Evolutionary conservation across 1,140 invertebrate genomes (phyloP).

Genomic region (Cotesia chilonis): DNA sequence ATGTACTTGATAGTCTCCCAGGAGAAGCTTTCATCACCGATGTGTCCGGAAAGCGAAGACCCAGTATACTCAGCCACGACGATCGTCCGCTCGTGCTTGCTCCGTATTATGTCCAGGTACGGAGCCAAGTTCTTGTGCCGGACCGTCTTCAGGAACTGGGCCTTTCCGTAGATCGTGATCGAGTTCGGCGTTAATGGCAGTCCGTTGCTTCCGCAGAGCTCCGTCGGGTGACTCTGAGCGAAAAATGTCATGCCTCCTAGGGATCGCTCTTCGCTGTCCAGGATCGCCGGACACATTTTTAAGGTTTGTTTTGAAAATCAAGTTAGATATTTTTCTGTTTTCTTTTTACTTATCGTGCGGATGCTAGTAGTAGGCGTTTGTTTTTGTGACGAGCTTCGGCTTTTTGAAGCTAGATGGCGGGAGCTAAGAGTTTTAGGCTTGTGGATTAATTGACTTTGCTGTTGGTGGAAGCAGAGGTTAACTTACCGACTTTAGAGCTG

Average conservation of each 20-base stretch:
- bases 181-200: slow-evolving; percentile 95
- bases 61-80: slow-evolving; percentile 88
- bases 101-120: slow-evolving; percentile 90
- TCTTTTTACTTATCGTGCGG: no score
- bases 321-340: no score
- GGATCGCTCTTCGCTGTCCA: slow-evolving; percentile 64
- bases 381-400: no score
- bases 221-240: slow-evolving; percentile 87
- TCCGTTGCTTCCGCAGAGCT: slow-evolving; percentile 94
- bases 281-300: slow-evolving; percentile 60
- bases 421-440: no score
- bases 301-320: slow-evolving; percentile 7
- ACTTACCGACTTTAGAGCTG: no score
- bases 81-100: slow-evolving; percentile 93
- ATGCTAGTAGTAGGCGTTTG: no score
- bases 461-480: no score
- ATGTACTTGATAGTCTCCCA: slow-evolving; percentile 69
- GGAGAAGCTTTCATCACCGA: slow-evolving; percentile 57
- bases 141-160: slow-evolving; percentile 84
- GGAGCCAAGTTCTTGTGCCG: slow-evolving; percentile 83
- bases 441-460: no score
- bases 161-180: slow-evolving; percentile 89
- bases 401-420: no score
- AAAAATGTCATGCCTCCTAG: slow-evolving; percentile 91
- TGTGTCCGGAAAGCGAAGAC: slow-evolving; percentile 66